Conservation (phyloP, 2,113 vertebrate species). For the Apteryx mantelli region DNA sequence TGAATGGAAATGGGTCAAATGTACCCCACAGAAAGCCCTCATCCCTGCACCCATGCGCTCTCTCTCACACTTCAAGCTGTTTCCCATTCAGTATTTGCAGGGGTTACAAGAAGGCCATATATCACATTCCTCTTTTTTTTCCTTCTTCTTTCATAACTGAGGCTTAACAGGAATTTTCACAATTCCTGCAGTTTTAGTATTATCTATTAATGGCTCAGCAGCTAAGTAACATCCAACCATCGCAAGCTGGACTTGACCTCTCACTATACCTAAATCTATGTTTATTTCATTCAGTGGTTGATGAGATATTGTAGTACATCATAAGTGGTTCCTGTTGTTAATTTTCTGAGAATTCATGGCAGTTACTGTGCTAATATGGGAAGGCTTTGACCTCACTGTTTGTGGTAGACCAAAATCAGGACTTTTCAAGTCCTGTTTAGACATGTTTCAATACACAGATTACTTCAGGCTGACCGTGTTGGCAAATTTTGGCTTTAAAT, state of each 20-base stretch:
- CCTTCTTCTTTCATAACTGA: not conserved
- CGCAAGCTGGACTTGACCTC: not conserved
- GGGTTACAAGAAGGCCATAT: not conserved
- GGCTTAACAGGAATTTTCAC: not conserved
- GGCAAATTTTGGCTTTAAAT: not conserved
- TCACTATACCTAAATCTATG: not conserved
- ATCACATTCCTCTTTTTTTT: not conserved
- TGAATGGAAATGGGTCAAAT: rapidly evolving
- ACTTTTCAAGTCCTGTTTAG: not conserved
- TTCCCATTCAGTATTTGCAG: not conserved
- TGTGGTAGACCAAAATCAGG: not conserved
- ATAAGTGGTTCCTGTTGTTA: not conserved
- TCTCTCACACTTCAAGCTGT: rapidly evolving
- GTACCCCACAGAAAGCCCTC: not conserved
- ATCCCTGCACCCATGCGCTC: too few species aligned
- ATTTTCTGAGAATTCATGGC: not conserved
- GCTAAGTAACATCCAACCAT: not conserved
- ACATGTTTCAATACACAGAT: not conserved
- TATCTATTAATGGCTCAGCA: not conserved
- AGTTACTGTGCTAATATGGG: not conserved
- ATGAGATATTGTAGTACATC: not conserved
- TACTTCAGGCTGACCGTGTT: not conserved
- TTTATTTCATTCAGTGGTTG: not conserved
- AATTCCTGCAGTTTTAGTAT: rapidly evolving
- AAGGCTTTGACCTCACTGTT: slow-evolving; percentile 25